These are phyloP conservation scores for Trissolcus brochymenae DNA, from an alignment of 2,888 invertebrate species.

Conservation along the genomic window DNA sequence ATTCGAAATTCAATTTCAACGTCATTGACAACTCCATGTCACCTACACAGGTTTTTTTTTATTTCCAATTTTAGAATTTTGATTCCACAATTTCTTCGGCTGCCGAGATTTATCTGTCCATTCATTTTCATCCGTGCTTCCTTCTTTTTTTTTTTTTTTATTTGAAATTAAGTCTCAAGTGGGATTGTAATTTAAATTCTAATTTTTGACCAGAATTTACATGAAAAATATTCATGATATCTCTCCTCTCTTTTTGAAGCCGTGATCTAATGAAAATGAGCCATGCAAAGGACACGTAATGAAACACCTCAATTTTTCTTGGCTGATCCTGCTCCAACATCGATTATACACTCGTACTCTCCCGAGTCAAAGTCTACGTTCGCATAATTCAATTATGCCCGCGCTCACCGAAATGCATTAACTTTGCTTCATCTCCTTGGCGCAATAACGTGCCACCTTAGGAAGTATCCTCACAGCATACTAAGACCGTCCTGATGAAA, in stretches of 20 bases:
- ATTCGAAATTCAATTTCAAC: no score
- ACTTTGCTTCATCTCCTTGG: conserved; percentile 51
- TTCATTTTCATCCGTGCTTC: no score
- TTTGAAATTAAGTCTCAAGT: no score
- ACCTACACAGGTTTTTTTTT: no score
- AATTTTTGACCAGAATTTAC: conserved; percentile 4
- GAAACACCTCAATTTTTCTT: conserved; percentile 19
- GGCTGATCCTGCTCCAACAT: conserved; percentile 20
- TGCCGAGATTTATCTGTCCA: no score
- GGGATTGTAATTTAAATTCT: neutral
- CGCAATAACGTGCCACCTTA: conserved; percentile 46
- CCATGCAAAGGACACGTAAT: conserved; percentile 36
- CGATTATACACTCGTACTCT: conserved; percentile 45
- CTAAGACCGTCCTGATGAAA: conserved; percentile 40
- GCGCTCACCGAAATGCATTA: conserved; percentile 50
- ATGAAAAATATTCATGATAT: no score
- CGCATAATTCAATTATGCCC: conserved; percentile 54
- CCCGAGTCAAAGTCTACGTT: conserved; percentile 43
- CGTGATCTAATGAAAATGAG: conserved; percentile 6
- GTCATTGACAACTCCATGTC: no score
- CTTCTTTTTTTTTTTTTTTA: no score
- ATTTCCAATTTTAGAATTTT: no score
- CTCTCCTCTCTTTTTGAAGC: no score
- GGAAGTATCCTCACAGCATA: conserved; percentile 33
- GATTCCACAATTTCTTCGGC: no score